Evolutionary conservation across 2,113 vertebrate species (phyloP).

Genomic region (Alethe castanea): DNA sequence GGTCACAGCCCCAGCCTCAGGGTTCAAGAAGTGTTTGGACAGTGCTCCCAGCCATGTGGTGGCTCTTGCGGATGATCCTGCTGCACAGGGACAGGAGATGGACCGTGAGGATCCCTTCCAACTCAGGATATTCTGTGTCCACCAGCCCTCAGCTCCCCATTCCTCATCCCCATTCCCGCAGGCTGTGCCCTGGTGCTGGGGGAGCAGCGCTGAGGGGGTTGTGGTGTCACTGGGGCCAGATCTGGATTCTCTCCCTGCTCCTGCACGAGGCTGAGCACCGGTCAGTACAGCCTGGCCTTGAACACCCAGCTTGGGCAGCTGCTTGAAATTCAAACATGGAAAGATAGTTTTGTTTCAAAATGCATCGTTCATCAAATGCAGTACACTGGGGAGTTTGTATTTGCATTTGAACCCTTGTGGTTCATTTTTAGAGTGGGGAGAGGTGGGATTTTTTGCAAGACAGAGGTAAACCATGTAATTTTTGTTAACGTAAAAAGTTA

Average conservation of each 20-base stretch:
- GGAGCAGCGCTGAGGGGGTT: not conserved
- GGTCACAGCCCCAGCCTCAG: not conserved
- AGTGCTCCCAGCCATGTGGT: not conserved
- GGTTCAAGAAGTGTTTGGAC: not conserved
- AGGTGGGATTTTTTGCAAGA: not conserved
- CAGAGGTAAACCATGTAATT: not conserved
- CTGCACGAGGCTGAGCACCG: fast-evolving
- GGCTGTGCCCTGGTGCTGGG: no score
- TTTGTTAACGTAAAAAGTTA: not conserved
- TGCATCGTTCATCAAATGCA: fast-evolving
- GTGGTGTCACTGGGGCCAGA: no score
- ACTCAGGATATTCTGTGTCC: not conserved
- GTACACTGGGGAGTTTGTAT: not conserved
- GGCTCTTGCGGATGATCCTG: not conserved
- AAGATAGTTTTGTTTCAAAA: not conserved
- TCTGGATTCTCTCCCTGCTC: not conserved
- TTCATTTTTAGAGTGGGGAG: not conserved
- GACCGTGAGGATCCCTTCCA: not conserved
- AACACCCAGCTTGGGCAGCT: fast-evolving
- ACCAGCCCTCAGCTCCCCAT: not conserved
- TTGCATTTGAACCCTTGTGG: not conserved
- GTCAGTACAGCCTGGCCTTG: fast-evolving
- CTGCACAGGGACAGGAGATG: not conserved
- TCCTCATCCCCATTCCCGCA: fast-evolving
- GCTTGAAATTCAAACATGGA: fast-evolving